These are phyloP conservation scores for Intellagama lesueurii DNA, from an alignment of 2,797 vertebrate species.

Conservation along the genomic window DNA sequence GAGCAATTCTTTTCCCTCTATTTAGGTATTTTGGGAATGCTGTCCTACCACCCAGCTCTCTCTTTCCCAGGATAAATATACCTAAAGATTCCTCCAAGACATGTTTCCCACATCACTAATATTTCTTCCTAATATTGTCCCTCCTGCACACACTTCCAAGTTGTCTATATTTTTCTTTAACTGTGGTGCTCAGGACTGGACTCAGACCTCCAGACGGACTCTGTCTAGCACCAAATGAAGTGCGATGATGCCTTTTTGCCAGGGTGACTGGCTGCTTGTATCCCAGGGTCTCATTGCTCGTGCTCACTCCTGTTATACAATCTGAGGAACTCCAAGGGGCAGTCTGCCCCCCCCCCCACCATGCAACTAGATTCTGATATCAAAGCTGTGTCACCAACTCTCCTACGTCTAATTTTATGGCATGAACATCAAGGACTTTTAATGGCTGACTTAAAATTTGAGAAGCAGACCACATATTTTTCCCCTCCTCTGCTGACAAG, in stretches of 20 bases:
- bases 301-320: background rate
- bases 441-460: background rate
- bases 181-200: background rate
- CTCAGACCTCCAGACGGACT: too few species aligned
- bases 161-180: background rate
- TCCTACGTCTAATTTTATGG: constrained; percentile 4
- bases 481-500: background rate
- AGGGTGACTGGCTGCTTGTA: too few species aligned
- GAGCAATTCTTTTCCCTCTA: too few species aligned
- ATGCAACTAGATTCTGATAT: background rate
- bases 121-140: background rate
- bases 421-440: background rate
- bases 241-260: background rate
- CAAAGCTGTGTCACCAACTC: background rate
- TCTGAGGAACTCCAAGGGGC: too few species aligned
- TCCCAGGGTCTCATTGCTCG: background rate
- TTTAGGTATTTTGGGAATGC: too few species aligned
- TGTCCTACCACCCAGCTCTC: background rate
- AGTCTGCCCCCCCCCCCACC: background rate
- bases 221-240: background rate
- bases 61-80: background rate
- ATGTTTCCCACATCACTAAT: background rate
- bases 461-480: background rate
- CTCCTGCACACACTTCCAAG: background rate
- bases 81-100: background rate